These are phyloP conservation scores for Rhogogaster chlorosoma DNA, from an alignment of 2,888 invertebrate species.

Conservation along the genomic window DNA sequence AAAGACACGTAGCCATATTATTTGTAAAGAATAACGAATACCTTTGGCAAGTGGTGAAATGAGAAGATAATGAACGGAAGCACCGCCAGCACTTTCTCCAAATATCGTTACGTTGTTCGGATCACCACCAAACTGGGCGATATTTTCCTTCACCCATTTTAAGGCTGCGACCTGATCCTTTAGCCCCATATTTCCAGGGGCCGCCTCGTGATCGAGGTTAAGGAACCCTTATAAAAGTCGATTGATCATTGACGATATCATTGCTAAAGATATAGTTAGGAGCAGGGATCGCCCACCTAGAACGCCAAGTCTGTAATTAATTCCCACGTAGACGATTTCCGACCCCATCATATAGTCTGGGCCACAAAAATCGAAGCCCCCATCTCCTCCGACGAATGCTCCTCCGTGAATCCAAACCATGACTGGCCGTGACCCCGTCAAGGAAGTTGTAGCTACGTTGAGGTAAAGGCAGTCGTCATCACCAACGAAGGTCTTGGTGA, in stretches of 20 bases:
- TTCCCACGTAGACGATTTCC: constrained; percentile 15
- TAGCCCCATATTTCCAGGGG: constrained; percentile 59
- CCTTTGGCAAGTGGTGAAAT: constrained; percentile 67
- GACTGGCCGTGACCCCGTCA: constrained; percentile 53
- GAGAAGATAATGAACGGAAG: constrained; percentile 60
- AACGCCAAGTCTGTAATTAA: constrained; percentile 32
- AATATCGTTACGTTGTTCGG: constrained; percentile 67
- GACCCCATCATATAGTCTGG: constrained; percentile 2
- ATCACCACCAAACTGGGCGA: constrained; percentile 68
- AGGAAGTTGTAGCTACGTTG: constrained; percentile 62
- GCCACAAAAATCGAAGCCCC: not conserved
- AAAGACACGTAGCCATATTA: no score
- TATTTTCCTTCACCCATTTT: constrained; percentile 69
- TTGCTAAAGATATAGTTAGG: not conserved
- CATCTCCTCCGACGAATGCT: not conserved
- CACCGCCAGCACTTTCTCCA: constrained; percentile 66
- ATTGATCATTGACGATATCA: not conserved
- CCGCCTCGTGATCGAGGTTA: constrained; percentile 60
- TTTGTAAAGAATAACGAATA: no score
- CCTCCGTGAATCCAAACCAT: constrained; percentile 44
- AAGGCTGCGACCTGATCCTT: constrained; percentile 69
- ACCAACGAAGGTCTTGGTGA: constrained; percentile 55
- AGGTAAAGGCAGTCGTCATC: constrained; percentile 71
- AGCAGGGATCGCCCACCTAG: not conserved
- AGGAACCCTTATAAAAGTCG: constrained; percentile 64